Percentiles rank a stretch among this genome's conserved stretches.
Conservation (phyloP, 2,113 vertebrate genomes). For the Podarcis raffonei region DNA sequence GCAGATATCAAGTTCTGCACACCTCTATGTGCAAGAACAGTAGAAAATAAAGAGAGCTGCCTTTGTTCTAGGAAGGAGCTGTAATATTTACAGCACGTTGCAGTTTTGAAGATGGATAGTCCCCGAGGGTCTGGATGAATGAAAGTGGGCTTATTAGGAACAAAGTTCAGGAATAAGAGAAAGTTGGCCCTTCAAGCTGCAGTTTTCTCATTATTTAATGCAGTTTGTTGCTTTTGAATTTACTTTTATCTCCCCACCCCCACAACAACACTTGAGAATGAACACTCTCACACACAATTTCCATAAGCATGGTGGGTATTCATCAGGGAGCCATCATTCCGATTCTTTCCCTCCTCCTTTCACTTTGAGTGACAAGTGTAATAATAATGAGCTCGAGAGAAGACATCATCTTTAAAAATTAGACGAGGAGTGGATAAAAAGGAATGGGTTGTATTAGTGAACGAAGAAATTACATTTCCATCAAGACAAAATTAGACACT, state of each 20-base stretch:
- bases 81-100: neutral
- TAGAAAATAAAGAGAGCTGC: neutral
- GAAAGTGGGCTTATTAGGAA: neutral
- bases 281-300: constrained; percentile 52
- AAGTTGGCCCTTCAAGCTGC: constrained; percentile 15
- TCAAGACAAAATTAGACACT: constrained; percentile 63
- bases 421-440: constrained; percentile 58
- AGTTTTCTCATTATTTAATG: neutral
- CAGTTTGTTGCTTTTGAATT: constrained; percentile 48
- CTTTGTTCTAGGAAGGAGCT: neutral
- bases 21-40: neutral
- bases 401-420: constrained; percentile 66
- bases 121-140: neutral
- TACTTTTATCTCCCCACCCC: constrained; percentile 50
- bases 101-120: neutral
- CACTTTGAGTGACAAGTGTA: constrained; percentile 66
- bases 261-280: constrained; percentile 51
- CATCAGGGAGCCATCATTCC: constrained; percentile 58
- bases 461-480: constrained; percentile 69
- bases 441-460: constrained; percentile 54
- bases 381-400: constrained; percentile 66
- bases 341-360: constrained; percentile 56
- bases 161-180: constrained; percentile 1
- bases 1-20: neutral
- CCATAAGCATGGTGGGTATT: constrained; percentile 58